phyloP scores from a whole-genome alignment of 53 echinoderm and acorn worm genomes.

The Hippasteria phrygiana region DNA sequence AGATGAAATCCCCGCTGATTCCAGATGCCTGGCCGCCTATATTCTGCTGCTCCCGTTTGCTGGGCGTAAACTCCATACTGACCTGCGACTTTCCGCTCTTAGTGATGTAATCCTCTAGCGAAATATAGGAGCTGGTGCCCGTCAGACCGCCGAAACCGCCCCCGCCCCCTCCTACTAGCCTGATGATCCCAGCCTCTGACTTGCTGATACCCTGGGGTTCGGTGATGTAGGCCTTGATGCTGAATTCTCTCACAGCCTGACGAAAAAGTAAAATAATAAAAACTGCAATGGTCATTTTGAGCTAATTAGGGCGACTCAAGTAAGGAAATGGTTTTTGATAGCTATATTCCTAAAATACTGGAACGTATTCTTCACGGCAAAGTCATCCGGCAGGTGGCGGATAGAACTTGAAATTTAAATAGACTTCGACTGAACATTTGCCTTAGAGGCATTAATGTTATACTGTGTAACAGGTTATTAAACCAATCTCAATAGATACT shows the following conservation, averaged over 20 bases:
- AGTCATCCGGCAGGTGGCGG: too few species aligned
- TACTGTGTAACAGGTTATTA: too few species aligned
- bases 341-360: too few species aligned
- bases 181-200: slow-evolving; percentile 81
- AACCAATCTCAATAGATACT: too few species aligned
- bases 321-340: too few species aligned
- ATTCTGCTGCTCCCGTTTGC: slow-evolving; percentile 54
- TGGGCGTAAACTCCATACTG: slow-evolving; percentile 65
- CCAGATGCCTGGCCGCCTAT: slow-evolving; percentile 67
- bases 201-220: slow-evolving; percentile 88
- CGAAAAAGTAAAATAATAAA: not conserved
- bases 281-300: not conserved
- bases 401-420: too few species aligned
- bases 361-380: too few species aligned
- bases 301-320: too few species aligned
- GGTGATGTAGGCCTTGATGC: slow-evolving; percentile 74
- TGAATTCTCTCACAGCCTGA: slow-evolving; percentile 84
- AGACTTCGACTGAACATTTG: too few species aligned
- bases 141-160: not conserved
- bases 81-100: slow-evolving; percentile 54
- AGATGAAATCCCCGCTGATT: slow-evolving; percentile 87
- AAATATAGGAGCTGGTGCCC: slow-evolving; percentile 29
- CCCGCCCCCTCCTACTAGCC: not conserved
- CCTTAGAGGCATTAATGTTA: too few species aligned
- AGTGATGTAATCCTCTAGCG: slow-evolving; percentile 68